These are phyloP conservation scores for Masticophis lateralis DNA, from an alignment of 2,797 vertebrate genomes.

Conservation along the genomic window DNA sequence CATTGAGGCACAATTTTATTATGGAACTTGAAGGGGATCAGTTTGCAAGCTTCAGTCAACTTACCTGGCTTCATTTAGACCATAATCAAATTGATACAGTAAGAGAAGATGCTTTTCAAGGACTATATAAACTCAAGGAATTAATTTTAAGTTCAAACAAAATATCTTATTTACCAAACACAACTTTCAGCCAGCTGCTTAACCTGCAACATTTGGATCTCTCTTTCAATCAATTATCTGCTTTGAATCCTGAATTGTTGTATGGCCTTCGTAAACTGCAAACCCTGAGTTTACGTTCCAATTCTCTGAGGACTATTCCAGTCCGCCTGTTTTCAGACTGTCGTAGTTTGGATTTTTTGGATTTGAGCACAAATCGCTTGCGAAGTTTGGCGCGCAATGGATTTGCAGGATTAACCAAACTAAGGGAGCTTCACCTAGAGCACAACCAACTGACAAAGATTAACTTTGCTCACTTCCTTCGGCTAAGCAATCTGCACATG, in stretches of 20 bases:
- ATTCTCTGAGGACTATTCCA: conserved; percentile 95
- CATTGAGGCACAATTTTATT: conserved; percentile 97
- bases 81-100: conserved; percentile 97
- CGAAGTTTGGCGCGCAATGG: conserved; percentile 96
- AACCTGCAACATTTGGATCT: conserved; percentile 98
- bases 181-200: conserved; percentile 99
- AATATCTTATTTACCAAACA: conserved; percentile 99
- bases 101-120: conserved; percentile 98
- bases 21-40: conserved; percentile 94
- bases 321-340: conserved; percentile 98
- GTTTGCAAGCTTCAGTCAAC: conserved; percentile 97
- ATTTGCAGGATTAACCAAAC: conserved; percentile 97
- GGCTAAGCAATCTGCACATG: conserved; percentile 92
- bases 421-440: conserved; percentile 97
- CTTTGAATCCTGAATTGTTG: conserved; percentile 95
- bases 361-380: conserved; percentile 95
- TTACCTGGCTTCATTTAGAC: conserved; percentile 98
- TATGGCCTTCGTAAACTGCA: conserved; percentile 96
- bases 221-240: conserved; percentile 98
- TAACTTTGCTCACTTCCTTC: conserved; percentile 98
- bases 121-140: conserved; percentile 98
- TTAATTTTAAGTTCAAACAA: conserved; percentile 98
- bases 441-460: conserved; percentile 99
- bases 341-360: conserved; percentile 96
- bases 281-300: conserved; percentile 95